Evolutionary conservation across 1,140 invertebrate species (phyloP).

Genomic region (Drosophila insularis): DNA sequence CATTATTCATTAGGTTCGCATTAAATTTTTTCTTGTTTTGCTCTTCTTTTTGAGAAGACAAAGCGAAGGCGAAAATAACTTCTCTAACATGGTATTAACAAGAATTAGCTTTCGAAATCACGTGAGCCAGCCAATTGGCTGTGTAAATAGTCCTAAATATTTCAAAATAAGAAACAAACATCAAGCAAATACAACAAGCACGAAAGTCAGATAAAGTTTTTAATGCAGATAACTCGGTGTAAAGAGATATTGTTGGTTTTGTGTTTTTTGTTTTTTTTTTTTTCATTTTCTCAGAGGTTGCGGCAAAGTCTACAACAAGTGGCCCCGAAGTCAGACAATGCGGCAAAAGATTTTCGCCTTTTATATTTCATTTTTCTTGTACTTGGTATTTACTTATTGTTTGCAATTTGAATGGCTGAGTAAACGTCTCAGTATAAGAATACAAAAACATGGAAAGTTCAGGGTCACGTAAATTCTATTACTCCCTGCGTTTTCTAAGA

Average conservation of each 20-base stretch:
- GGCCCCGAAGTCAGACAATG: conserved; percentile 10
- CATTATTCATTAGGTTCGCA: conserved; percentile 18
- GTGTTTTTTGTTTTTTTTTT: not conserved
- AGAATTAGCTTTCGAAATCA: conserved; percentile 32
- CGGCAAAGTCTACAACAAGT: conserved; percentile 17
- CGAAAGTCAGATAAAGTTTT: conserved; percentile 30
- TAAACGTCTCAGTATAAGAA: not conserved
- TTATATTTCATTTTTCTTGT: not conserved
- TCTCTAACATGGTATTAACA: conserved; percentile 25
- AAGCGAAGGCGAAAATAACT: conserved; percentile 5
- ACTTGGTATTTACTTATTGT: conserved; percentile 14
- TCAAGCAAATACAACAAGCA: not conserved
- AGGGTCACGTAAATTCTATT: not conserved
- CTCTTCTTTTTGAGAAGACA: conserved; percentile 22
- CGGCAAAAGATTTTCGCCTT: conserved; percentile 10
- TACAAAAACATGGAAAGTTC: not conserved
- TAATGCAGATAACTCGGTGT: not conserved
- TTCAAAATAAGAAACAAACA: conserved; percentile 28
- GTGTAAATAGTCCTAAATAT: conserved; percentile 72
- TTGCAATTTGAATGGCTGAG: conserved; percentile 27
- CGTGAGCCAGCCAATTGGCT: conserved; percentile 63
- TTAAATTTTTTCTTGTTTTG: not conserved
- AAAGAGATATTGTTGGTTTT: not conserved
- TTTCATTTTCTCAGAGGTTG: not conserved
- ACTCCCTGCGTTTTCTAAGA: not conserved